Percentiles rank a stretch among this genome's conserved stretches.
phyloP scores from a whole-genome alignment of 2,113 vertebrate genomes.

The Anas platyrhynchos region DNA sequence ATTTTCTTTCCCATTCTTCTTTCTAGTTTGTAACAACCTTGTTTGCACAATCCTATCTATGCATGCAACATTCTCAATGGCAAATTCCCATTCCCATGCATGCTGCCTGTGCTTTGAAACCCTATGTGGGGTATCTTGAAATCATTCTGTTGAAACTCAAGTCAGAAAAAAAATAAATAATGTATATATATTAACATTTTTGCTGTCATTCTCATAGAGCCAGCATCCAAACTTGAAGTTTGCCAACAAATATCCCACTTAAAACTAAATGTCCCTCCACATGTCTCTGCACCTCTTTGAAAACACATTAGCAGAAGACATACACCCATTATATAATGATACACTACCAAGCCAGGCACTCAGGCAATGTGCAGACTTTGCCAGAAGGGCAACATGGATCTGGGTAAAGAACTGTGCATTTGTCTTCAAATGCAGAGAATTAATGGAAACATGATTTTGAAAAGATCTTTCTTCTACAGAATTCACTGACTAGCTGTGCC shows the following conservation, averaged over 20 bases:
- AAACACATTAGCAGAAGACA: not conserved
- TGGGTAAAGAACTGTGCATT: not conserved
- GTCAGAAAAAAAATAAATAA: not conserved
- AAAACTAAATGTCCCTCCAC: not conserved
- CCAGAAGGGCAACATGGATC: not conserved
- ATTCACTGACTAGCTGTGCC: not conserved
- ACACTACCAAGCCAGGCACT: not conserved
- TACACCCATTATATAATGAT: not conserved
- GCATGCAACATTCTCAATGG: not conserved
- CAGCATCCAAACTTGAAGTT: not conserved
- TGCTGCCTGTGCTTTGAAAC: not conserved
- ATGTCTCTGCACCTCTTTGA: not conserved
- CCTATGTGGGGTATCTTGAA: not conserved
- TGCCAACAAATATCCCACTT: not conserved
- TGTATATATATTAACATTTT: not conserved
- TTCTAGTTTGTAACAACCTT: not conserved
- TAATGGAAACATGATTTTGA: fast-evolving
- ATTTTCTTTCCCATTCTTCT: not conserved
- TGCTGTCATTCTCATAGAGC: not conserved
- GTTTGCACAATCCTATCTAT: not conserved
- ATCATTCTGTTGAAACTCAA: not conserved
- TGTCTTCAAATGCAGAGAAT: not conserved
- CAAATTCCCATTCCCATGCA: not conserved
- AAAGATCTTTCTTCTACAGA: not conserved
- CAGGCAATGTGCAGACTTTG: not conserved